phyloP scores from a whole-genome alignment of 2,797 vertebrate genomes.

The Corythornis leucogaster region DNA sequence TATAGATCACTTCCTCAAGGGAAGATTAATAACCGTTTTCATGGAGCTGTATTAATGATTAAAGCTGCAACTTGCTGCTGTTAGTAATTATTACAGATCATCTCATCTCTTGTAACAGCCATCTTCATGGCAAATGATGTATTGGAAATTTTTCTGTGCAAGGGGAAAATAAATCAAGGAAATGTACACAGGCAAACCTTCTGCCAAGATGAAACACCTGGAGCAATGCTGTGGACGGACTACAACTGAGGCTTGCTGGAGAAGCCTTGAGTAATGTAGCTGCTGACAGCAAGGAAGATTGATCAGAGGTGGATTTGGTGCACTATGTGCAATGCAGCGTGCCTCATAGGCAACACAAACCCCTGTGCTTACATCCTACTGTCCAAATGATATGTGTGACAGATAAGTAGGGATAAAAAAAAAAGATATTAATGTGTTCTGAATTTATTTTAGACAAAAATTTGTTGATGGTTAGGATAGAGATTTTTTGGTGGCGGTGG shows the following conservation, averaged over 20 bases:
- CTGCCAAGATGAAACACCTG: slow-evolving; percentile 3
- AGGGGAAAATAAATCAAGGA: slow-evolving; percentile 60
- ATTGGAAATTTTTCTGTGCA: slow-evolving; percentile 72
- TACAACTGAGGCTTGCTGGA: not conserved
- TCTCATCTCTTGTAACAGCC: slow-evolving; percentile 69
- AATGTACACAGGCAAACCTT: not conserved
- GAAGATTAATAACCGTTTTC: slow-evolving; percentile 43
- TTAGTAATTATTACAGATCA: slow-evolving; percentile 71
- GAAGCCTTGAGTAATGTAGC: not conserved
- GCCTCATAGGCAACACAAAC: not conserved
- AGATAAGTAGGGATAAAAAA: not conserved
- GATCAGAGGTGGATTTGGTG: not conserved
- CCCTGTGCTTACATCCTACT: not conserved
- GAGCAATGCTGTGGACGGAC: not conserved
- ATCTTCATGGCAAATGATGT: slow-evolving; percentile 74
- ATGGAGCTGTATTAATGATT: slow-evolving; percentile 34
- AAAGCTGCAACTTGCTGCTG: slow-evolving; percentile 17
- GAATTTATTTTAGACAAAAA: not conserved
- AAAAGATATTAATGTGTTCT: not conserved
- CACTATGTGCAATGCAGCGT: fast-evolving
- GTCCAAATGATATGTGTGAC: not conserved
- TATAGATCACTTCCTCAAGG: not conserved
- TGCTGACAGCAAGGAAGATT: not conserved
- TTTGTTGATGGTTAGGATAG: not conserved
- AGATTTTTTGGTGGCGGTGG: not conserved